Evolutionary conservation across 1,140 invertebrate genomes (phyloP), one percentile per base, ranked within the genome.

Genomic region (Littorina saxatilis): DNA sequence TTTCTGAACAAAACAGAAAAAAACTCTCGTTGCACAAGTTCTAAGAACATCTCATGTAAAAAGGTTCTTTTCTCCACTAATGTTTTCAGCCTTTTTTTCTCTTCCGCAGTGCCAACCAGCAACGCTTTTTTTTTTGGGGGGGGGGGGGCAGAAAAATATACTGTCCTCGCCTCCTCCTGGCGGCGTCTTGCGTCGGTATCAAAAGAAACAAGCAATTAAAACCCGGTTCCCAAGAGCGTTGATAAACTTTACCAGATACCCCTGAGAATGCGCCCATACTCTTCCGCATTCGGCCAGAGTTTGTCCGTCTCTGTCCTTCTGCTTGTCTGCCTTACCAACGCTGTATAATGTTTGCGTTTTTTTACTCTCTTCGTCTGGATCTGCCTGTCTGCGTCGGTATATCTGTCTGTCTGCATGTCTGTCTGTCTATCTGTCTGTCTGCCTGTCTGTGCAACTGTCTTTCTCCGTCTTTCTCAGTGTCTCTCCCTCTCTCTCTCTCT

Each of bases 191-290:
- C 58, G 58, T 61, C 27, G 58, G 58, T 61, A 61, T 61, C 17
- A 73, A 40, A 68, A 73, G 70, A 73, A 73, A 73, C 70, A 73
- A 73, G 70, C 70, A 73, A 73, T 73, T 73, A 73, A 73, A 73
- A 73, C 70, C 37, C 15, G 40, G 70, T 73, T 73, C 70, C 39
- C n/a, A 1, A 73, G 70, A 4, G 40, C 37, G 29, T 32, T 50
- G 70, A 47, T 50, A 50, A 50, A 43, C 39, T 27, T 35, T 43
- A 32, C 39, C 35, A 32, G 68, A 72, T 72, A 72, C 23, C 40
- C 61, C 68, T 72, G 29, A 72, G 37, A 72, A 40, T 66, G 61
- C 27, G 61, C 29, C 61, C 27, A 9, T 58, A 23, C n/a, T 37
- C 5, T 37, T n/a, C n/a, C n/a, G n/a, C n/a, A n/a, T n/a, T n/a